Evolutionary conservation across 1,140 invertebrate genomes (phyloP), one percentile per base, ranked within the genome.

Genomic region (Pseudomyrmex sp.): DNA sequence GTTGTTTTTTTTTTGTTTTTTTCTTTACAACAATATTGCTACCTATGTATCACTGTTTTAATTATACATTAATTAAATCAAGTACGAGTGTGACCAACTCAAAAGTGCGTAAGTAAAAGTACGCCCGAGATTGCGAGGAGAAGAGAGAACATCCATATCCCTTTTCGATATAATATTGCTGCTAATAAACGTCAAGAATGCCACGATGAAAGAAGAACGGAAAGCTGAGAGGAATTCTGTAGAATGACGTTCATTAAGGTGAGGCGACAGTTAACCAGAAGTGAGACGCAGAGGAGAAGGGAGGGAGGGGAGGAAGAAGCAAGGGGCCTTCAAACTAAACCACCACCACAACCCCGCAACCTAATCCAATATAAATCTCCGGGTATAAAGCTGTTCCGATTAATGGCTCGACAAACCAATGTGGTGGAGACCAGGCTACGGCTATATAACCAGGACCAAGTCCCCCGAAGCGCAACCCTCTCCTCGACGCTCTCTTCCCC

Each of bases 361-460:
- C 89, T 93, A 92, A 93, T 93, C 92, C 92, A 91, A 92, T 92
- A 93, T 93, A 93, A 93, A 93, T 93, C 92, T 92, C 92, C 87
- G 74, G 91, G 91, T 92, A 93, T 93, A 93, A 93, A 93, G 92
- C 92, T 92, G 92, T 92, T 92, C 91, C 92, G 92, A 93, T 93
- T 93, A 93, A 93, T 93, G 92, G 92, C 91, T 92, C 91, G 92
- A 93, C 92, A 93, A 92, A 92, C 92, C 92, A 92, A 93, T 92
- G 92, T 91, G 92, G 92, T 93, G 89, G 90, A 91, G 89, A 90
- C 88, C 89, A 89, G 80, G 80, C 77, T 83, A 83, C 75, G 69
- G 87, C 84, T 89, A 88, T 88, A 88, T 88, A 88, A 76, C 87
- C 82, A 68, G 83, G 59, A 85, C 72, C 86, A 62, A 83, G 84